Conservation (phyloP, 2,888 invertebrate species). For the Heliconius ismenius region DNA sequence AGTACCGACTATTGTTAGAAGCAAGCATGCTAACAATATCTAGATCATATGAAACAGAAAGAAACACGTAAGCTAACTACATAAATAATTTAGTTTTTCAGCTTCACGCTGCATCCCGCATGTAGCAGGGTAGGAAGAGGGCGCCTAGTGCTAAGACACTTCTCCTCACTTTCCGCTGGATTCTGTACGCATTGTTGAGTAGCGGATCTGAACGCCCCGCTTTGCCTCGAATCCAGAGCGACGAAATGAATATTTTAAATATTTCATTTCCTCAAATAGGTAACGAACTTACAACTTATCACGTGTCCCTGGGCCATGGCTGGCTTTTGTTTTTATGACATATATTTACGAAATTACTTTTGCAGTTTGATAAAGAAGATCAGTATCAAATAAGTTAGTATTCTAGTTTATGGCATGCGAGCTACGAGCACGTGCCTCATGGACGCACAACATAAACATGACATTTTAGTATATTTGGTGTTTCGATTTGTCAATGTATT, state of each 20-base stretch:
- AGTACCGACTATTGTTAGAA: background rate
- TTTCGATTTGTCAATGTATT: background rate
- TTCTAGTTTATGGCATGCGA: background rate
- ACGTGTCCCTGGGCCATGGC: too few relatives aligned
- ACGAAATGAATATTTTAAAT: too few relatives aligned
- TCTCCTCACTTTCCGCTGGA: too few relatives aligned
- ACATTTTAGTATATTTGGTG: background rate
- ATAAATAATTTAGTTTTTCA: background rate
- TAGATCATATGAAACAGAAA: background rate
- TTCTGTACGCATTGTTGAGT: too few relatives aligned
- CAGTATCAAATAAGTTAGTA: background rate
- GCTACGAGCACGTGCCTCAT: background rate
- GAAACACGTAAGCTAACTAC: background rate
- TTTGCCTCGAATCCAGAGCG: too few relatives aligned
- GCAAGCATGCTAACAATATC: too few relatives aligned
- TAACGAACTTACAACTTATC: too few relatives aligned
- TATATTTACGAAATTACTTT: background rate
- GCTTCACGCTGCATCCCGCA: too few relatives aligned
- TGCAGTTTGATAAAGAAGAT: background rate
- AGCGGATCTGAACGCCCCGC: too few relatives aligned
- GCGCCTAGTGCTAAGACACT: too few relatives aligned
- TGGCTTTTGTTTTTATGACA: background rate
- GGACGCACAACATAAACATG: background rate
- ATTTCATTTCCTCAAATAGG: too few relatives aligned
- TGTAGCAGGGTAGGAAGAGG: too few relatives aligned